These are phyloP conservation scores for Silurus aristotelis DNA, from an alignment of 2,797 vertebrate species.

Conservation along the genomic window DNA sequence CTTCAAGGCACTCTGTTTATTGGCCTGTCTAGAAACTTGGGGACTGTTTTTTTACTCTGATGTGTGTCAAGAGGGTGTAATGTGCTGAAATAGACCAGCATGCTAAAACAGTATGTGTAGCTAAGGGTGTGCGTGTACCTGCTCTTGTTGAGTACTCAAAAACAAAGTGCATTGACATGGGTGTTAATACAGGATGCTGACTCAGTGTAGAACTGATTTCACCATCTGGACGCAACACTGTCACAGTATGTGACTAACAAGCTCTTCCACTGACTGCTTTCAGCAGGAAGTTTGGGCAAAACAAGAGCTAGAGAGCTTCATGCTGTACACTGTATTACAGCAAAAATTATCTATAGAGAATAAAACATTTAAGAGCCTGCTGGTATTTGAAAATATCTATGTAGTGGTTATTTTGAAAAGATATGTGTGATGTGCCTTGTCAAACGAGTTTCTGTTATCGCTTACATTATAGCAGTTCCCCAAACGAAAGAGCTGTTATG, in stretches of 20 bases:
- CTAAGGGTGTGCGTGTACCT: neutral
- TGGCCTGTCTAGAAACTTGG: neutral
- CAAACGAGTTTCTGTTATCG: neutral
- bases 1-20: conserved; percentile 3
- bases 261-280: conserved; percentile 10
- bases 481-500: neutral
- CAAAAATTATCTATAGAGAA: neutral
- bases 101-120: neutral
- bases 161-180: neutral
- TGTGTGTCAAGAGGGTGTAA: neutral
- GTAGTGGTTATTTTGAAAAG: neutral
- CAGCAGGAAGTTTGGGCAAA: conserved; percentile 4
- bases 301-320: neutral
- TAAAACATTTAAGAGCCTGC: neutral
- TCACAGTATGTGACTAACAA: conserved; percentile 29
- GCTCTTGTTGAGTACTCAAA: neutral
- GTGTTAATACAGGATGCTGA: conserved; percentile 12
- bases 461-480: neutral
- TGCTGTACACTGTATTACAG: neutral
- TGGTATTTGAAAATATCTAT: neutral
- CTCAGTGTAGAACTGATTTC: conserved; percentile 18
- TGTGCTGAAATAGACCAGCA: neutral
- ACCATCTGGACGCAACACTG: conserved; percentile 27
- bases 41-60: neutral
- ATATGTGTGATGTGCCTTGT: neutral